phyloP scores from a whole-genome alignment of 2,113 vertebrate species.

The Piaya cayana region DNA sequence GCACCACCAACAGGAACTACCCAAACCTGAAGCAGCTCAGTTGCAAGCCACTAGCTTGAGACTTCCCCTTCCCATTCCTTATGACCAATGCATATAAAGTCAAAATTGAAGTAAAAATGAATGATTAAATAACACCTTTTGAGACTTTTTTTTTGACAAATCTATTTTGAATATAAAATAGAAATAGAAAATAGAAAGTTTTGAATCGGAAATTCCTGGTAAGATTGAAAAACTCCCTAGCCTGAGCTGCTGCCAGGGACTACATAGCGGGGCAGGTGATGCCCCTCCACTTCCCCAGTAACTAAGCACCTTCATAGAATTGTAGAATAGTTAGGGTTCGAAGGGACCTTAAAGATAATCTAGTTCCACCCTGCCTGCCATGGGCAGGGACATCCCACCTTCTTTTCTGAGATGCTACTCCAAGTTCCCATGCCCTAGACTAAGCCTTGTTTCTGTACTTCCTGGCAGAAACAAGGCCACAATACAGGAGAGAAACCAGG shows the following conservation, averaged over 20 bases:
- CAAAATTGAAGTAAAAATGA: not conserved
- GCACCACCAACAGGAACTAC: not conserved
- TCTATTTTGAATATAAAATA: too few species aligned
- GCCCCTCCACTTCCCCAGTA: not conserved
- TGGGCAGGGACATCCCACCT: too few species aligned
- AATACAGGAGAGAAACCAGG: not conserved
- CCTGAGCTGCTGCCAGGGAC: not conserved
- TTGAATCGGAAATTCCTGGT: too few species aligned
- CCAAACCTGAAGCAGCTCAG: not conserved
- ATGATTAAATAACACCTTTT: not conserved
- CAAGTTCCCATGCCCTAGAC: not conserved
- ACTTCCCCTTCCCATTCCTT: not conserved
- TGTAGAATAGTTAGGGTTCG: too few species aligned
- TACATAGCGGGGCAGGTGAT: not conserved
- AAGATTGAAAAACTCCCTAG: not conserved
- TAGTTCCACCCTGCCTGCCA: too few species aligned
- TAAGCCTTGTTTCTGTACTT: not conserved
- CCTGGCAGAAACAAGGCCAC: rapidly evolving
- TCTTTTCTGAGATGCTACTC: not conserved
- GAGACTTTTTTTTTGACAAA: not conserved
- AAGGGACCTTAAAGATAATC: too few species aligned
- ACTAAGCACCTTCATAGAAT: not conserved
- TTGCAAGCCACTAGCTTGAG: not conserved
- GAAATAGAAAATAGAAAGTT: too few species aligned
- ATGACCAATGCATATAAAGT: not conserved